These are phyloP conservation scores for Parnassius orleans DNA, from an alignment of 2,888 invertebrate species.

Conservation along the genomic window DNA sequence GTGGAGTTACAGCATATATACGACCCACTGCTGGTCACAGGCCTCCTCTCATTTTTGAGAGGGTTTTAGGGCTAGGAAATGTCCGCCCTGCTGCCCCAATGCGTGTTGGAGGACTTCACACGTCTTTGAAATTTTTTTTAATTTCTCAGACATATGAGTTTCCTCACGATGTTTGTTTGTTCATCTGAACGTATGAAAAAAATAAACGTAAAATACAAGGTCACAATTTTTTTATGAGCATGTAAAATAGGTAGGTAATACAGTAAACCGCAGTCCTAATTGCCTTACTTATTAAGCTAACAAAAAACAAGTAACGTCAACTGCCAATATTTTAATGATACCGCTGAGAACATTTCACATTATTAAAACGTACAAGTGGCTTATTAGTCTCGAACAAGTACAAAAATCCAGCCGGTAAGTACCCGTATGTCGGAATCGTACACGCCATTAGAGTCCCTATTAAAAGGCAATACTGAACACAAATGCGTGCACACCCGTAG, in stretches of 20 bases:
- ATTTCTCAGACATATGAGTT: no score
- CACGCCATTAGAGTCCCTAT: slow-evolving; percentile 30
- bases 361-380: slow-evolving; percentile 64
- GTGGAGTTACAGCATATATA: no score
- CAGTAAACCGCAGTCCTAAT: slow-evolving; percentile 13
- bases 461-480: slow-evolving; percentile 9
- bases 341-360: slow-evolving; percentile 41
- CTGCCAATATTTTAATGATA: slow-evolving; percentile 43
- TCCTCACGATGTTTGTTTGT: no score
- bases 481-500: neutral
- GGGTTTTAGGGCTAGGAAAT: no score
- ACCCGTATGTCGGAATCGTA: slow-evolving; percentile 35
- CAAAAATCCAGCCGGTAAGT: slow-evolving; percentile 23
- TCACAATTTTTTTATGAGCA: neutral
- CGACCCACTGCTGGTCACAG: no score
- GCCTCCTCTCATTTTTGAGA: no score
- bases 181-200: no score
- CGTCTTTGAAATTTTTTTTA: no score
- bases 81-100: no score
- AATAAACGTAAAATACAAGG: no score
- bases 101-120: no score
- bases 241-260: neutral
- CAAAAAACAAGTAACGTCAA: slow-evolving; percentile 14
- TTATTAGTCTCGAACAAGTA: slow-evolving; percentile 63
- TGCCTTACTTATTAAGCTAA: slow-evolving; percentile 13